Evolutionary conservation across 1,140 invertebrate genomes (phyloP), one percentile per base, ranked within the genome.

Genomic region (Aporrectodea caliginosa): DNA sequence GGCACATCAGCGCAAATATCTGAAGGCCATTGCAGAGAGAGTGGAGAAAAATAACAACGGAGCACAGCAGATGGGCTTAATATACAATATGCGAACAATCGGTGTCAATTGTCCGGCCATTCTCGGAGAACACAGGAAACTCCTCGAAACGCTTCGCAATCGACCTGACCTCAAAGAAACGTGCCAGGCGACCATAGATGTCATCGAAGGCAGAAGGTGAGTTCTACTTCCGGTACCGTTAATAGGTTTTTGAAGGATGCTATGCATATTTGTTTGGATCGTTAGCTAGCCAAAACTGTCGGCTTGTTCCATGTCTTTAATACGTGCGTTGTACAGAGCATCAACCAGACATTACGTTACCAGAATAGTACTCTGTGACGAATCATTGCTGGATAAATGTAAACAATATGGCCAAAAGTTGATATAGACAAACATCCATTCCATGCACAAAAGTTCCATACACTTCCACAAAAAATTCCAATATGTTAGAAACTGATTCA

Each of bases 181-280:
- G 30, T 78, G 43, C 14, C 22, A 30, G 14, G 22, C 75, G 22
- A 68, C 82, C 31, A 1, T 84, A 0, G 81, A 84, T 71, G 78
- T 80, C 35, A 74, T 84, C 71, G 83, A 84, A 33, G 83, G 83
- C 30, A 81, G 80, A 43, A 84, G 80, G 83, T 84, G 72, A 71
- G 81, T 27, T 29, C 29, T 34, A 30, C 0, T 75, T 1, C 16
- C 43, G 30, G 29, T 31, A 2, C 12, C 29, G 16, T n/a, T 27
- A 16, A 27, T 33, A 75, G 29, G 12, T 1, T 34, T 29, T 32
- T 35, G 12, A 73, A 29, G 72, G 32, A 35, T 33, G 30, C 34
- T 16, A 16, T 6, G 16, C 16, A 16, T 16, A 35, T 32, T 30
- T n/a, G 31, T 22, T 27, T 34, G 35, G 16, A 70, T 1, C 2